Evolutionary conservation across 2,113 vertebrate genomes (phyloP).

Genomic region (Spermophilus dauricus): DNA sequence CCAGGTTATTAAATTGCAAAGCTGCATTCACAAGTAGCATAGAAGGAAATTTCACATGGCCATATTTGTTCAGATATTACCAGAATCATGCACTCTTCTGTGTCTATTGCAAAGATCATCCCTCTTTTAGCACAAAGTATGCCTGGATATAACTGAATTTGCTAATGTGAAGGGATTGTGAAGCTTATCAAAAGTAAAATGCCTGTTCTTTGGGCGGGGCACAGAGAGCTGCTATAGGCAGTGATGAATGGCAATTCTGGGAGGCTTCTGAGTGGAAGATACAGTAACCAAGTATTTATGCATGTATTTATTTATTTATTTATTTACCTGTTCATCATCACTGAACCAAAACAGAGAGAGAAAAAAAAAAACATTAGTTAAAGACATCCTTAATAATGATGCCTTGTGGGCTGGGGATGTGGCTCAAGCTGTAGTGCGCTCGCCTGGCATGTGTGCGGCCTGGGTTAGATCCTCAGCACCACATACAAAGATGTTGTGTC

Average conservation of each 20-base stretch:
- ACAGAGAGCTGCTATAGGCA: not conserved
- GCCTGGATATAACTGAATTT: not conserved
- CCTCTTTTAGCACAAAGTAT: not conserved
- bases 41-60: not conserved
- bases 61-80: not conserved
- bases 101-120: constrained; percentile 18
- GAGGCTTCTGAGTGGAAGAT: not conserved
- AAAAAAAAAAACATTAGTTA: not conserved
- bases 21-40: not conserved
- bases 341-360: not conserved
- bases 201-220: not conserved
- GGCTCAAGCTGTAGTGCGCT: no score
- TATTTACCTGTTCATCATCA: not conserved
- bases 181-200: not conserved
- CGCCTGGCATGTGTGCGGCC: no score
- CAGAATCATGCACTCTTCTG: not conserved
- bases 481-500: no score
- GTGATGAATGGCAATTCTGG: not conserved
- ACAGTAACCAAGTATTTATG: not conserved
- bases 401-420: not conserved
- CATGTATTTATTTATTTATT: no score
- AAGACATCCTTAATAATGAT: not conserved
- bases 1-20: constrained; percentile 41
- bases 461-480: no score
- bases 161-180: not conserved